Percentiles rank a stretch among this genome's conserved stretches.
Conservation (phyloP, 2,797 vertebrate genomes). For the Sebastes nivosus region DNA sequence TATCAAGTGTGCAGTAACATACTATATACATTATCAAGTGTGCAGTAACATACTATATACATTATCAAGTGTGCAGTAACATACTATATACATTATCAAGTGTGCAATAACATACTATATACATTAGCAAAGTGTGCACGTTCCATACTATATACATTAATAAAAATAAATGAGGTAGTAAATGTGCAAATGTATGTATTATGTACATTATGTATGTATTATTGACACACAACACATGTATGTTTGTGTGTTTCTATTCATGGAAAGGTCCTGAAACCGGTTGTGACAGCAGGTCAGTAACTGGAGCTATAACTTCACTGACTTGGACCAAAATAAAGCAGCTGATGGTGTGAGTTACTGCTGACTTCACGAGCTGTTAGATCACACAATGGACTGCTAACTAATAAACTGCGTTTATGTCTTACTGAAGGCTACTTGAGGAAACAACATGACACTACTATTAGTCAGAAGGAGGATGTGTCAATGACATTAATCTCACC, state of each 20-base stretch:
- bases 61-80: too few relatives aligned
- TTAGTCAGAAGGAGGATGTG: too few relatives aligned
- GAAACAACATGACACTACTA: background rate
- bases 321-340: conserved; percentile 30
- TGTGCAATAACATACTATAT: too few relatives aligned
- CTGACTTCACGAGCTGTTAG: background rate
- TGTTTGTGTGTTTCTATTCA: background rate
- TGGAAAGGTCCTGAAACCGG: background rate
- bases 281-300: background rate
- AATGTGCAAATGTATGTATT: too few relatives aligned
- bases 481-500: conserved; percentile 64
- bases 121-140: too few relatives aligned
- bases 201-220: too few relatives aligned
- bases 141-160: fast-evolving
- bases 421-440: background rate
- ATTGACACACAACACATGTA: too few relatives aligned
- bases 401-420: background rate
- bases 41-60: too few relatives aligned
- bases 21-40: too few relatives aligned
- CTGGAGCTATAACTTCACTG: background rate
- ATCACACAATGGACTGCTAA: background rate
- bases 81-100: too few relatives aligned
- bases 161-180: too few relatives aligned
- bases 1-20: too few relatives aligned
- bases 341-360: background rate